phyloP scores from a whole-genome alignment of 2,888 invertebrate species.

The Bugulina stolonifera region DNA sequence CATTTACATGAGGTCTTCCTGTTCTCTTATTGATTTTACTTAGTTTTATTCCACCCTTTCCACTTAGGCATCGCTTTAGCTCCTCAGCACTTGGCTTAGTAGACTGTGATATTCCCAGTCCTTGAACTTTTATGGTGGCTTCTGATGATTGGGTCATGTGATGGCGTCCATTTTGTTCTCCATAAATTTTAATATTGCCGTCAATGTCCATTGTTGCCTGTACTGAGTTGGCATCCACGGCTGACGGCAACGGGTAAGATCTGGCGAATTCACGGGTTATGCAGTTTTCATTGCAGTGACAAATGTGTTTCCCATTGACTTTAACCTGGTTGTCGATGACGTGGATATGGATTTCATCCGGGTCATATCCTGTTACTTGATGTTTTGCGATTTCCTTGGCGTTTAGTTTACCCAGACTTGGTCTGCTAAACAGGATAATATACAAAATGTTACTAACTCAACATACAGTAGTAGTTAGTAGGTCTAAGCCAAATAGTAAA shows the following conservation, averaged over 20 bases:
- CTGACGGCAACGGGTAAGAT: background rate
- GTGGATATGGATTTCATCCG: background rate
- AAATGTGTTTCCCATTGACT: constrained; percentile 2
- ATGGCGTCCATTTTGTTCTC: background rate
- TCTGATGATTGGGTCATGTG: background rate
- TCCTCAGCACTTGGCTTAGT: background rate
- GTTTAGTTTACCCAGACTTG: no score
- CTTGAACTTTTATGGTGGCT: background rate
- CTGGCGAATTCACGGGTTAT: background rate
- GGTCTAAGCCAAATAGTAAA: no score
- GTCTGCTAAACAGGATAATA: constrained; percentile 11
- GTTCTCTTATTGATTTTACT: constrained; percentile 3
- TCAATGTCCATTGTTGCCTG: background rate
- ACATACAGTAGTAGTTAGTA: no score
- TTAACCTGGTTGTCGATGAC: background rate
- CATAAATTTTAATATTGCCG: background rate
- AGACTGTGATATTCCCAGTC: constrained; percentile 14
- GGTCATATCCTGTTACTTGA: constrained; percentile 6
- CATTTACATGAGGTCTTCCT: background rate
- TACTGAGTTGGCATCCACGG: background rate
- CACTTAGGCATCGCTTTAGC: background rate
- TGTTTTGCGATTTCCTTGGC: background rate
- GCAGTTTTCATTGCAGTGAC: constrained; percentile 17
- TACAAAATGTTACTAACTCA: no score
- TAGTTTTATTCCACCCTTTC: constrained; percentile 17